Base-by-base conservation (phyloP, 2,888 invertebrate genomes). In the Diaprepes abbreviatus region DNA sequence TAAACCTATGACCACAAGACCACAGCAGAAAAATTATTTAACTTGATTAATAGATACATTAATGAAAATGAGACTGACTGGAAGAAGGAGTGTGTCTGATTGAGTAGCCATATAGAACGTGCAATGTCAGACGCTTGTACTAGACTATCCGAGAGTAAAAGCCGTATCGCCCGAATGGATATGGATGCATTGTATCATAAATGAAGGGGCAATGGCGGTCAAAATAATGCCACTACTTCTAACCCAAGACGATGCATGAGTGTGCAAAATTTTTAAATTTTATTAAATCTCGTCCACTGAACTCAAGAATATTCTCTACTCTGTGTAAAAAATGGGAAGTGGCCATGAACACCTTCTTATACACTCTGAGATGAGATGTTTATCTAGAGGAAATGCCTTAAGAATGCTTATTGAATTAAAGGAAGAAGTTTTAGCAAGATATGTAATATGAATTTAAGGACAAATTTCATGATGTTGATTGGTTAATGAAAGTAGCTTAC, bases 311-410 rank as follows among this genome's bases (percentile, higher is more conserved):
- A 10, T 45, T 45, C 14, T 10, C n/a, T 5, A 2, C 16, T 48
- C 17, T 48, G 12, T 48, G 48, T n/a, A 6, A 21, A 12, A 48
- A 48, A 48, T 24, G 24, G 28, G 24, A 21, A 21, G 21, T n/a
- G 24, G 10, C 9, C 24, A 48, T 6, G 28, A 24, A 12, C 12
- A 21, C 24, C 24, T 48, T 6, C 12, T 48, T 21, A n/a, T 48
- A 48, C 48, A 48, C 24, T 21, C n/a, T 21, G 21, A 48, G 24
- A 24, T 48, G 21, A 1, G 24, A 24, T 48, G 48, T 24, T 24
- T 21, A 1, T 48, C 48, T 24, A 48, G 48, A 48, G 48, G 48
- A 10, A 48, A 48, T 24, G 12, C 24, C 6, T 21, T 48, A 48
- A 12, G 2, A 12, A 21, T n/a, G 17, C 24, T 48, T 24, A 24